Base-by-base conservation (phyloP, 2,113 vertebrate genomes). In the Neopipo cinnamomea region DNA sequence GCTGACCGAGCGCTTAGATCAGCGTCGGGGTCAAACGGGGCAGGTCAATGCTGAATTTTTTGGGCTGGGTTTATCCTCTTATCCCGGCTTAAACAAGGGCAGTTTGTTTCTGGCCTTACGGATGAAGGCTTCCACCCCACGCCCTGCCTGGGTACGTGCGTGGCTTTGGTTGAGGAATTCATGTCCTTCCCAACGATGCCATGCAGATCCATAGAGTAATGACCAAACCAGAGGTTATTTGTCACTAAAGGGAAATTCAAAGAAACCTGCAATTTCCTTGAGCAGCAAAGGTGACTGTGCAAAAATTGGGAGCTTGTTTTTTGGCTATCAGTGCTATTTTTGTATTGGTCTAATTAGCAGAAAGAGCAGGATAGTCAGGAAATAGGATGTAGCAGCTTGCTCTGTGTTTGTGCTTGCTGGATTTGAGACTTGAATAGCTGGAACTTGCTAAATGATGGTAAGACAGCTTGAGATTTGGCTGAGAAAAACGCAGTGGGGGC, bases 41-140 rank as follows among this genome's bases (percentile, higher is more conserved):
- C 91, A 91, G 95, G 94, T 94, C 81, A 13, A 80, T 31, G 61
- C 90, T 91, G 95, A 94, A 95, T 94, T 97, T 97, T 96, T 86
- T 63, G 93, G 87, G 91, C 76, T 82, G 61, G 58, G 61, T 95
- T 96, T 97, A 95, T 95, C 93, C 88, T 95, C 92, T 95, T 97
- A 96, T 88, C 93, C 88, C 75, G 47, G 59, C 94, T 94, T 66
- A 71, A 75, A 95, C 95, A 46, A 95, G 96, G 95, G 85, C 89
- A 85, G 94, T 91, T 96, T 96, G 95, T 96, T 97, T 53, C 11
- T 92, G 63, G 89, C 56, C 77, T 89, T 88, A 42, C 8, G 22
- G 91, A 49, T 7, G 2, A 72, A 75, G 82, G 50, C 78, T 91
- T 68, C 78, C 77, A 24, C 77, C 66, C 96, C 81, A n/a, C 1